Base-by-base conservation (phyloP, 2,113 vertebrate genomes). In the Sciurus niger region DNA sequence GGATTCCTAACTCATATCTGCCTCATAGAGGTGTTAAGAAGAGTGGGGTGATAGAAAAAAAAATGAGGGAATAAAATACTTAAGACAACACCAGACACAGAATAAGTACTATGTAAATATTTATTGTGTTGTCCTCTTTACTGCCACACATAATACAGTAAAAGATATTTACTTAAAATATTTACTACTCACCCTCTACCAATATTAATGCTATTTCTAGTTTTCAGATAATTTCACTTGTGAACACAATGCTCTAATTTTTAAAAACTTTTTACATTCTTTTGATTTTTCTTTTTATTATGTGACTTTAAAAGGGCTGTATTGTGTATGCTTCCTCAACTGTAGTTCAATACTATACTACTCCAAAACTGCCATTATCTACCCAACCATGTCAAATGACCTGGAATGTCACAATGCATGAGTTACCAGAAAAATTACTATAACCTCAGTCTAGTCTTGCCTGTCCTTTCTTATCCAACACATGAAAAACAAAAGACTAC, bases 211-310 rank as follows among this genome's bases (percentile, higher is more conserved):
- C 6, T 37, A 87, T 72, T 70, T 72, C 68, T 46, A 46, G 60
- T 91, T 85, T 89, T 89, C 73, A 89, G 9, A 65, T 84, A 16
- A 77, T 77, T 74, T 89, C 70, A 58, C n/a, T 77, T 58, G 13
- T 48, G 20, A 84, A 8, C 20, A 77, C 63, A 73, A 4, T 80
- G 32, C 43, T 91, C 91, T 58, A 20, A 79, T 84, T 88, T 84
- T 85, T 55, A 32, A 53, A 96, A 95, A 28, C 20, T 8, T 58
- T 79, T 46, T 91, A 22, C 6, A 32, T 51, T 90, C 24, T 83
- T 92, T 72, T 18, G 18, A 63, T 24, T 68, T 94, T 95, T 95
- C 48, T 82, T 79, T 74, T 14, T n/a, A 37, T 80, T 82, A 8
- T 3, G 4, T 94, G 48, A 34, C 30, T 60, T 83, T 34, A 28